Evolutionary conservation across 35 echinoderm and acorn worm species (phyloP).

Genomic region (Ophioderma brevispina): DNA sequence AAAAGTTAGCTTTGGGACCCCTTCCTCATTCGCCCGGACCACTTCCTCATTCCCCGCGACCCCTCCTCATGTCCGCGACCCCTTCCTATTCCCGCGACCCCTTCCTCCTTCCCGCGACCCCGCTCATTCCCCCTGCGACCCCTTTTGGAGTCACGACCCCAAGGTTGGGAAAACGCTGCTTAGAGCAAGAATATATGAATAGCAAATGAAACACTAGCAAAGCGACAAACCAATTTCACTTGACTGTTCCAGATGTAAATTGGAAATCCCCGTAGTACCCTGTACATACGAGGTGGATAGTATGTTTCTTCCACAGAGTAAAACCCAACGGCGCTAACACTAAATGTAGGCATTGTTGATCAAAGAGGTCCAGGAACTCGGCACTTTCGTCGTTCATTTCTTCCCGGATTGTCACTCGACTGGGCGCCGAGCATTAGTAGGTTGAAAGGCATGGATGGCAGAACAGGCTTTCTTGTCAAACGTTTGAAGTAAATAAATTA

Average conservation of each 20-base stretch:
- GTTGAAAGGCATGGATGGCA: slow-evolving; percentile 94
- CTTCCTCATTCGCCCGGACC: too few species aligned
- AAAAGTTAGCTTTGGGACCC: too few species aligned
- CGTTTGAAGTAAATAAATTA: slow-evolving; percentile 35
- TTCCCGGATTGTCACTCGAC: slow-evolving; percentile 79
- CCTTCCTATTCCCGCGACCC: too few species aligned
- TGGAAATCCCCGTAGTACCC: slow-evolving; percentile 74
- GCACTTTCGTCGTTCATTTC: slow-evolving; percentile 92
- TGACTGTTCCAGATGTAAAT: slow-evolving; percentile 87
- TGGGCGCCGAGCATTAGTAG: slow-evolving; percentile 81
- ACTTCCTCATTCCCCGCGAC: too few species aligned
- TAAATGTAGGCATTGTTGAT: slow-evolving; percentile 91
- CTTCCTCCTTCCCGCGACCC: too few species aligned
- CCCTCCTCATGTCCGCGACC: too few species aligned
- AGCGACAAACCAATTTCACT: slow-evolving; percentile 42
- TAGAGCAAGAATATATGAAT: too few species aligned
- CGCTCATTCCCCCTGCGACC: too few species aligned
- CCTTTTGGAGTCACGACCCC: too few species aligned
- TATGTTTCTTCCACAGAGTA: slow-evolving; percentile 74
- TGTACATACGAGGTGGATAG: slow-evolving; percentile 79
- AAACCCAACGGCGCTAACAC: slow-evolving; percentile 92
- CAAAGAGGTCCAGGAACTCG: slow-evolving; percentile 86
- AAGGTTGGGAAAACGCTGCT: too few species aligned
- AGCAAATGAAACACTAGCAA: too few species aligned
- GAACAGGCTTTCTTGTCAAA: slow-evolving; percentile 97